Evolutionary conservation across 2,797 vertebrate genomes (phyloP).

Genomic region (Calcarius lapponicus): DNA sequence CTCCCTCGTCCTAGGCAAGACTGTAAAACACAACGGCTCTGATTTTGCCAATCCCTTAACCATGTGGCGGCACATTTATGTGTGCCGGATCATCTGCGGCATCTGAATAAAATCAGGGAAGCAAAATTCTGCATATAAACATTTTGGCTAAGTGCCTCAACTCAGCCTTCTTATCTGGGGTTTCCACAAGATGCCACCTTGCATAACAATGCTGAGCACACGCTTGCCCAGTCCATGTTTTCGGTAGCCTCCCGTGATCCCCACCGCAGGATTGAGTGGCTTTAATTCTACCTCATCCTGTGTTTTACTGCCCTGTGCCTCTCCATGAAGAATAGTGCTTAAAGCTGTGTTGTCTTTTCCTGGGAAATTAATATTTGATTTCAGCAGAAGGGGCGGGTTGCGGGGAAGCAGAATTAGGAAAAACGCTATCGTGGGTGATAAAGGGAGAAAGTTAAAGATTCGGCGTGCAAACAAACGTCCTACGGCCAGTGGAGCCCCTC

Average conservation of each 20-base stretch:
- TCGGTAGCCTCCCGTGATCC: constrained; percentile 26
- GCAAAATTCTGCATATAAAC: constrained; percentile 71
- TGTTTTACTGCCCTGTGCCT: background rate
- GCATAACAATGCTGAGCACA: constrained; percentile 58
- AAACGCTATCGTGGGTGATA: background rate
- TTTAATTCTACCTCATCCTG: background rate
- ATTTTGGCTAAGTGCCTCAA: constrained; percentile 67
- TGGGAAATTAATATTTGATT: constrained; percentile 49
- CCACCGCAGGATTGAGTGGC: background rate
- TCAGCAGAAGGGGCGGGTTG: background rate
- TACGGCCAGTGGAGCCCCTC: background rate
- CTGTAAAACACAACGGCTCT: constrained; percentile 58
- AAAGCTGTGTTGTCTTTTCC: background rate
- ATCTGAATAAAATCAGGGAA: constrained; percentile 72
- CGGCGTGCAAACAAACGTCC: background rate
- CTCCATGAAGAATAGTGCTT: background rate
- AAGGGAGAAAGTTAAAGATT: constrained; percentile 37
- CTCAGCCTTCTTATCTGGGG: constrained; percentile 57
- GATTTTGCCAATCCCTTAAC: constrained; percentile 62
- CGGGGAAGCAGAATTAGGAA: background rate
- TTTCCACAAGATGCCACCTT: constrained; percentile 62
- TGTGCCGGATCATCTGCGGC: constrained; percentile 58
- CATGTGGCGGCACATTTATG: constrained; percentile 61
- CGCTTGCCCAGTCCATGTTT: constrained; percentile 9
- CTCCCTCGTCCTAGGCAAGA: constrained; percentile 46